phyloP scores from a whole-genome alignment of 2,888 invertebrate species.

The Pteria penguin region DNA sequence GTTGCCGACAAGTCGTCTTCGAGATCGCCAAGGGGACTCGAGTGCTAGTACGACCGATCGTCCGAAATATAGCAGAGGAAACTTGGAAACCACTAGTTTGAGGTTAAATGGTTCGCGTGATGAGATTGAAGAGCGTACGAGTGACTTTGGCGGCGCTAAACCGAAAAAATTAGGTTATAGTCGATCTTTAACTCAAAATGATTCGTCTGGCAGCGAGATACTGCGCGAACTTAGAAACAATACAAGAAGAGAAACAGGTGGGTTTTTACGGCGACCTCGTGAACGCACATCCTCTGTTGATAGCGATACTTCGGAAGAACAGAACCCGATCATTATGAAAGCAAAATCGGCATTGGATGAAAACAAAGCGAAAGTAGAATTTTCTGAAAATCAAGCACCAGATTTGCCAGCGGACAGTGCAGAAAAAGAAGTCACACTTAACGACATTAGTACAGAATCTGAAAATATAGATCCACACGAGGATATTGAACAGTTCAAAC shows the following conservation, averaged over 20 bases:
- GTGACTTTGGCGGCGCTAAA: slow-evolving; percentile 32
- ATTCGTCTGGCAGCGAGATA: background rate
- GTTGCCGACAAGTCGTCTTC: background rate
- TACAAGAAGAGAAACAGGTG: background rate
- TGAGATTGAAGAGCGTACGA: background rate
- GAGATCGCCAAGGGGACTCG: background rate
- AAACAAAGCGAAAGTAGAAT: background rate
- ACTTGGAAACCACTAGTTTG: background rate
- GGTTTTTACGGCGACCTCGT: background rate
- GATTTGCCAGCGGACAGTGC: background rate
- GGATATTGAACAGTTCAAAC: slow-evolving; percentile 15
- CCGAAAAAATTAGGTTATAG: slow-evolving; percentile 17
- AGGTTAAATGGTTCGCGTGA: background rate
- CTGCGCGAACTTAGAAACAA: background rate
- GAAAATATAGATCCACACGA: slow-evolving; percentile 3
- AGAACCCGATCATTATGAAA: background rate
- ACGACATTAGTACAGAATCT: slow-evolving; percentile 9
- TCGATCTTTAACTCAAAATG: background rate
- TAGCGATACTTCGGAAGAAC: slow-evolving; percentile 25
- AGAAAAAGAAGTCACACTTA: slow-evolving; percentile 2
- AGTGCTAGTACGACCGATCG: no score
- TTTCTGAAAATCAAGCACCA: background rate
- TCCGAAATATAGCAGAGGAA: no score
- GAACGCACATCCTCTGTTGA: slow-evolving; percentile 5
- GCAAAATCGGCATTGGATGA: background rate